These are phyloP conservation scores for Pogonocichla stellata DNA, from an alignment of 2,113 vertebrate genomes.

Conservation along the genomic window DNA sequence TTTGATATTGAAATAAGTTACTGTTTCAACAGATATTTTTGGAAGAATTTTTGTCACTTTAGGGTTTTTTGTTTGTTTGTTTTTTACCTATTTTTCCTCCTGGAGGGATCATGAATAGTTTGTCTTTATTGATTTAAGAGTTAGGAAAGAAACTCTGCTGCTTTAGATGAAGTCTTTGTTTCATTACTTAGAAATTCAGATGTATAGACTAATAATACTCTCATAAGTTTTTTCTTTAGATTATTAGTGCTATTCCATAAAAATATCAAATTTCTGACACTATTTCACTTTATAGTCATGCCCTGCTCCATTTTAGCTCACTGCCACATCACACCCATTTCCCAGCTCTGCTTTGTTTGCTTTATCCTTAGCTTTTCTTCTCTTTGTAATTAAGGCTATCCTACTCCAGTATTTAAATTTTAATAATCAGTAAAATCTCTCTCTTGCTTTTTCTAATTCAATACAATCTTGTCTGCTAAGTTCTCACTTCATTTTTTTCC, in stretches of 20 bases:
- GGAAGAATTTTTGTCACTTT: not conserved
- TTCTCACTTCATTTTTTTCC: not conserved
- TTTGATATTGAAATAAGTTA: not conserved
- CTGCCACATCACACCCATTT: not conserved
- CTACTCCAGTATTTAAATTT: not conserved
- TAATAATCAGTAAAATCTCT: not conserved
- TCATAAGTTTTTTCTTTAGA: not conserved
- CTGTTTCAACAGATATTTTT: not conserved
- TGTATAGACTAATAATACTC: not conserved
- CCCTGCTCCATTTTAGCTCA: not conserved
- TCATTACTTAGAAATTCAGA: not conserved
- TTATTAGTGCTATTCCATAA: not conserved
- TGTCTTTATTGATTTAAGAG: not conserved
- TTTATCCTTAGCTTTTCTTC: not conserved
- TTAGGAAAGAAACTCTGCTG: not conserved
- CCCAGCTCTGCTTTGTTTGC: not conserved
- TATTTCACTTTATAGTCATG: not conserved
- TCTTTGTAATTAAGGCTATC: not conserved
- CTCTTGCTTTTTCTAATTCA: not conserved
- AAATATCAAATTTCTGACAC: not conserved
- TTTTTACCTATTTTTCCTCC: not conserved
- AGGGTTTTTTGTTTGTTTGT: accelerated
- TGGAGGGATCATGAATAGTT: not conserved
- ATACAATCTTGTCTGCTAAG: not conserved
- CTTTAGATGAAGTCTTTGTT: not conserved